Percentiles rank a stretch among this genome's conserved stretches.
Evolutionary conservation across 2,888 invertebrate genomes (phyloP).

Genomic region (Cephus nigrinus): DNA sequence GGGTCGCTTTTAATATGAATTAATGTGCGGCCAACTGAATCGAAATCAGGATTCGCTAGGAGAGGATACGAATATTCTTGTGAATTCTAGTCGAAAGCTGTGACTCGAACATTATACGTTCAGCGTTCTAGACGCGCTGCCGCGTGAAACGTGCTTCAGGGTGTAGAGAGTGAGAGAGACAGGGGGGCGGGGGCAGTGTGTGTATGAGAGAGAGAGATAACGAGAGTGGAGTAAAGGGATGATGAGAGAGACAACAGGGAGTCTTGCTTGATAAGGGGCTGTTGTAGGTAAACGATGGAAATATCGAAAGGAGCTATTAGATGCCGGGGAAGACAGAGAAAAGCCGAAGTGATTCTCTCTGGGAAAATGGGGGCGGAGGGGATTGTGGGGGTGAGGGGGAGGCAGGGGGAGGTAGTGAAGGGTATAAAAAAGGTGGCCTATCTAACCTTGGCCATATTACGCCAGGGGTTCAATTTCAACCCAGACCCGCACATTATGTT

Average conservation of each 20-base stretch:
- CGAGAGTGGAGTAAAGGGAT: not conserved
- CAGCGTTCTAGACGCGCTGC: not conserved
- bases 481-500: slow-evolving; percentile 2
- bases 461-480: slow-evolving; percentile 4
- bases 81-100: not conserved
- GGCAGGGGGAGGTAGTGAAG: not conserved
- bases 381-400: not conserved
- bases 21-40: not conserved
- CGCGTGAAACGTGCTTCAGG: not conserved
- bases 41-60: not conserved
- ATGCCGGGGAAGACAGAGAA: not conserved
- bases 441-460: slow-evolving; percentile 1
- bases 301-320: not conserved
- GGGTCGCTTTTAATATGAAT: not conserved
- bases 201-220: not conserved
- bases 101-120: not conserved
- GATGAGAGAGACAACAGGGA: not conserved
- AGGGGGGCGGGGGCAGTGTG: no score
- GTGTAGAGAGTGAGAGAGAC: not conserved
- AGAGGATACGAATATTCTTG: not conserved
- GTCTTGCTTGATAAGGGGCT: not conserved
- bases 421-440: not conserved
- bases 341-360: not conserved
- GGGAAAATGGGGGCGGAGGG: not conserved
- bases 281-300: not conserved